Evolutionary conservation across 2,888 invertebrate genomes (phyloP), one percentile per base, ranked within the genome.

Genomic region (Erebia palarica): DNA sequence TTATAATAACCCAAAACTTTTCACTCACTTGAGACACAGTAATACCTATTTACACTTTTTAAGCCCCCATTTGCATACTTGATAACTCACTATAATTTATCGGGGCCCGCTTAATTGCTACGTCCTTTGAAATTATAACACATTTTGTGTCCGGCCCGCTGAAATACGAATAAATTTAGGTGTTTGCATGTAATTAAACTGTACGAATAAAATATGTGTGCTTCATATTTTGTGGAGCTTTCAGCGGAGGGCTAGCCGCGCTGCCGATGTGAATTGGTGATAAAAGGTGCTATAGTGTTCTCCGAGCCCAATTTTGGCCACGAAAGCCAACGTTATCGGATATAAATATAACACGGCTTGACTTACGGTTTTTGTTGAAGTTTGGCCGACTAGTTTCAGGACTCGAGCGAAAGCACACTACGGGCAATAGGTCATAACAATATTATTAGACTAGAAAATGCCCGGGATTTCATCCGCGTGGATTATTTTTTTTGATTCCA

Each of bases 21-120:
- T 36, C 51, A 57, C 44, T 51, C 68, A 73, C 70, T 57, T 65
- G 27, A 68, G 65, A 61, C 64, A 59, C 58, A 69, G 59, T 58
- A 64, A 70, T 65, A 61, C 69, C 66, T 71, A 66, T 79, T 77
- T 36, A 78, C 72, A 77, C 75, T 79, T 79, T 77, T 78, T 78
- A 75, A 75, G 73, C 69, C 74, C 75, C 74, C 74, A 78, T 79
- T 78, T 77, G 76, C 79, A 78, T 79, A 77, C 70, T 73, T 78
- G 78, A 78, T 80, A 79, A 77, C 76, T 78, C 75, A 69, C 73
- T 75, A 74, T 77, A 78, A 79, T 79, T 79, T 80, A 80, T 78
- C 70, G 77, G 70, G 74, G 74, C 36, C 47, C 63, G 73, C 71
- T 75, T 77, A 78, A 79, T 80, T 78, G 74, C 74, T 64, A 60